A percentile compares a stretch with the other conserved stretches of the same genome.
These are phyloP conservation scores for Latrodectus elegans DNA, from an alignment of 2,888 invertebrate species.

Conservation along the genomic window DNA sequence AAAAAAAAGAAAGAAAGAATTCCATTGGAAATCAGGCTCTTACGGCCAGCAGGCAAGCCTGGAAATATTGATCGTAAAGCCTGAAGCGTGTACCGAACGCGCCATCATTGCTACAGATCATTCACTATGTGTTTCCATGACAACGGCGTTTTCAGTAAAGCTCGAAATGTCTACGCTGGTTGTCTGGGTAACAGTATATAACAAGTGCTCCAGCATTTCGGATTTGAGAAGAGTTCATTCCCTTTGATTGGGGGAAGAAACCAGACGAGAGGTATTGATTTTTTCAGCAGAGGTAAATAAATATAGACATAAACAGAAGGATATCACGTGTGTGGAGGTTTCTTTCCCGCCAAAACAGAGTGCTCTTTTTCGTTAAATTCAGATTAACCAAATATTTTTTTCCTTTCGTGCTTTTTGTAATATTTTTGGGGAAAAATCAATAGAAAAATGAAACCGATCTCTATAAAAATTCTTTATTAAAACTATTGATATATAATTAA, in stretches of 20 bases:
- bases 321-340: constrained; percentile 22
- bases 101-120: constrained; percentile 7
- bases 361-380: neutral
- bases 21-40: neutral
- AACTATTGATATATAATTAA: too few species aligned
- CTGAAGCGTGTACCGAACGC: neutral
- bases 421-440: too few species aligned
- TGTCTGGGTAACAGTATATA: constrained; percentile 7
- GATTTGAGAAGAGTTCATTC: constrained; percentile 33
- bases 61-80: constrained; percentile 12
- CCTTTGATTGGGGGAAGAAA: constrained; percentile 6
- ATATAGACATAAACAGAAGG: constrained; percentile 33
- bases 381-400: neutral
- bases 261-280: constrained; percentile 7
- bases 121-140: constrained; percentile 31
- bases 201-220: constrained; percentile 36
- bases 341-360: constrained; percentile 11
- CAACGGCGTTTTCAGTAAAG: neutral
- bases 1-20: neutral
- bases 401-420: neutral
- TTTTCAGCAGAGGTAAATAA: constrained; percentile 24
- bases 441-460: too few species aligned
- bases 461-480: too few species aligned
- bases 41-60: neutral
- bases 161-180: neutral